Percentiles rank a stretch among this genome's conserved stretches.
Conservation (phyloP, 2,888 invertebrate genomes). For the Trichogramma dendrolimi region DNA sequence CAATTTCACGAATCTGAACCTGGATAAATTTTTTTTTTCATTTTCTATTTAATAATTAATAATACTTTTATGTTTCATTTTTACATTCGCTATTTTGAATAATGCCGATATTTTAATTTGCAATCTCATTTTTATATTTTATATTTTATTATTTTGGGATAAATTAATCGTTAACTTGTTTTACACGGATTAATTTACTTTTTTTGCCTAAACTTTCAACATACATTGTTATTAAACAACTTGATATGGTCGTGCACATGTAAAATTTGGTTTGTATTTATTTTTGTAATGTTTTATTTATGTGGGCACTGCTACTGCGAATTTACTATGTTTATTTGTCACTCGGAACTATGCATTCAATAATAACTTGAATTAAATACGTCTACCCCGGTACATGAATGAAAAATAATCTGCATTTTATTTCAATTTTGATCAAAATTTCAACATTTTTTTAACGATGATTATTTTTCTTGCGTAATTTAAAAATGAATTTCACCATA, state of each 20-base stretch:
- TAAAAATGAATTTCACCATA: too few relatives aligned
- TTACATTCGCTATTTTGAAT: too few relatives aligned
- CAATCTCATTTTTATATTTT: too few relatives aligned
- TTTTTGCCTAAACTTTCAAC: slow-evolving; percentile 1
- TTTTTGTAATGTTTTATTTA: slow-evolving; percentile 44
- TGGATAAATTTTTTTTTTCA: slow-evolving; percentile 1
- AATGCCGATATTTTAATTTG: too few relatives aligned
- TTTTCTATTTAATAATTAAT: not conserved
- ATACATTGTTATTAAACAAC: slow-evolving; percentile 1
- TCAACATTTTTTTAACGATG: too few relatives aligned
- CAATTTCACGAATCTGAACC: slow-evolving; percentile 20
- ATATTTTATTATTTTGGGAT: too few relatives aligned
- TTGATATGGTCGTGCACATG: slow-evolving; percentile 23
- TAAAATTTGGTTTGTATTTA: slow-evolving; percentile 28
- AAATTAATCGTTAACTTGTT: too few relatives aligned
- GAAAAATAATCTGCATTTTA: slow-evolving; percentile 4
- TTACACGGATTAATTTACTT: slow-evolving; percentile 6
- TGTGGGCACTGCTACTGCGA: slow-evolving; percentile 46
- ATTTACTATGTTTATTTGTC: slow-evolving; percentile 42
- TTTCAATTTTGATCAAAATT: too few relatives aligned
- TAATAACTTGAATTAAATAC: slow-evolving; percentile 6
- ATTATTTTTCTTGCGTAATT: too few relatives aligned
- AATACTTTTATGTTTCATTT: slow-evolving; percentile 1
- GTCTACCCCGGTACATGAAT: slow-evolving; percentile 43
- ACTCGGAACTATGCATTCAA: slow-evolving; percentile 27